Evolutionary conservation across 1,140 invertebrate species (phyloP), one percentile per base, ranked within the genome.

Genomic region (Bombus cullumanus): DNA sequence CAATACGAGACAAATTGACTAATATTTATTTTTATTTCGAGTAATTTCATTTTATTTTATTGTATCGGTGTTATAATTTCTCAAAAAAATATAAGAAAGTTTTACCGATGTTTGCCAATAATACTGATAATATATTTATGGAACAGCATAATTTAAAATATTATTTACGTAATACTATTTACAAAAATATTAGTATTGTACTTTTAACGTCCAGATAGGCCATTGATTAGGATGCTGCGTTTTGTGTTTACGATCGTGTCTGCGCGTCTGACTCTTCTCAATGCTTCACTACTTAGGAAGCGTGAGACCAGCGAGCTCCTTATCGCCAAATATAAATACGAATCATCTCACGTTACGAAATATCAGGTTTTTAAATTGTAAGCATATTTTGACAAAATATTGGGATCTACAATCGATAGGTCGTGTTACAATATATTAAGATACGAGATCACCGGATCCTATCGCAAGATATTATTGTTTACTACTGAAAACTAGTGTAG

Each of bases 241-340:
- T 18, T 39, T 18, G 13, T 62, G 53, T 62, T 62, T 73, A 43
- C 22, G 10, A 62, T 82, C n/a, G 62, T 31, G 71, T 66, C 73
- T n/a, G 41, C 37, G 34, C 10, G 64, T 71, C 83, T 69, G 82
- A 77, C 72, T 43, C 78, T 57, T 9, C 34, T 59, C 34, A 25
- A 71, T 72, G 62, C 22, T 72, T 71, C 31, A 68, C 66, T 84
- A 69, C 66, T 84, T 22, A 37, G 34, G n/a, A 53, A 31, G n/a
- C 28, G 47, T 25, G 18, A 15, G 37, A 62, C 43, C 37, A 34
- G 34, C 22, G 34, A 71, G 39, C 18, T 62, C 22, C 18, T 53
- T 66, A 74, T 73, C 68, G 18, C 9, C 41, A 39, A 41, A 82
- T 64, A 47, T 31, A 39, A 41, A 82, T 64, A 47, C n/a, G 62